Conservation (phyloP, 2,113 vertebrate genomes). For the Coreoperca whiteheadi region DNA sequence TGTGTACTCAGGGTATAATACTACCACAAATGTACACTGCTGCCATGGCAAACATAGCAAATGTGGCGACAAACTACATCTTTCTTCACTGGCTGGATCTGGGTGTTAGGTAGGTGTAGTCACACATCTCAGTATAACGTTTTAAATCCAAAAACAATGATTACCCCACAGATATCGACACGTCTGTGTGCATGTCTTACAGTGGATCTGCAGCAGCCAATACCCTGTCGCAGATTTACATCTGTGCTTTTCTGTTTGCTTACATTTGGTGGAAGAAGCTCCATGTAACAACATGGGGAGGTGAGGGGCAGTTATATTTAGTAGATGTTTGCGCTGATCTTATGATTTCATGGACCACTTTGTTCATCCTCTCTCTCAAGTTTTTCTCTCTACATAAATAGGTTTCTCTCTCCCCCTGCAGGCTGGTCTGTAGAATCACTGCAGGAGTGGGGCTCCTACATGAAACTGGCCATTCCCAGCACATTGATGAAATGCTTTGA, state of each 20-base stretch:
- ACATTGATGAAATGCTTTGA: constrained; percentile 91
- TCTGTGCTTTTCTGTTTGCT: constrained; percentile 84
- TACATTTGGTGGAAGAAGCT: constrained; percentile 78
- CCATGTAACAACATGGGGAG: constrained; percentile 26
- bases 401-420: constrained; percentile 34
- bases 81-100: constrained; percentile 87
- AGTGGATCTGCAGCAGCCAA: constrained; percentile 93
- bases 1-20: constrained; percentile 87
- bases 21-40: constrained; percentile 88
- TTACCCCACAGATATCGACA: not conserved
- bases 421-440: constrained; percentile 85
- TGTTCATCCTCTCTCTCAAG: not conserved
- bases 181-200: constrained; percentile 28
- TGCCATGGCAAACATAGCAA: constrained; percentile 87
- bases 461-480: constrained; percentile 87
- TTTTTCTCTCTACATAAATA: not conserved
- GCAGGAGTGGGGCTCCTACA: constrained; percentile 88
- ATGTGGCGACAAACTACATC: constrained; percentile 86
- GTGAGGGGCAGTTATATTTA: constrained; percentile 10
- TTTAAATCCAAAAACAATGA: not conserved
- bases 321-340: not conserved
- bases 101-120: constrained; percentile 89
- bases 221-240: constrained; percentile 85
- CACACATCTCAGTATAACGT: not conserved
- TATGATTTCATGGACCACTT: not conserved